Evolutionary conservation across 2,113 vertebrate genomes (phyloP).

Genomic region (Erythrocebus patas): DNA sequence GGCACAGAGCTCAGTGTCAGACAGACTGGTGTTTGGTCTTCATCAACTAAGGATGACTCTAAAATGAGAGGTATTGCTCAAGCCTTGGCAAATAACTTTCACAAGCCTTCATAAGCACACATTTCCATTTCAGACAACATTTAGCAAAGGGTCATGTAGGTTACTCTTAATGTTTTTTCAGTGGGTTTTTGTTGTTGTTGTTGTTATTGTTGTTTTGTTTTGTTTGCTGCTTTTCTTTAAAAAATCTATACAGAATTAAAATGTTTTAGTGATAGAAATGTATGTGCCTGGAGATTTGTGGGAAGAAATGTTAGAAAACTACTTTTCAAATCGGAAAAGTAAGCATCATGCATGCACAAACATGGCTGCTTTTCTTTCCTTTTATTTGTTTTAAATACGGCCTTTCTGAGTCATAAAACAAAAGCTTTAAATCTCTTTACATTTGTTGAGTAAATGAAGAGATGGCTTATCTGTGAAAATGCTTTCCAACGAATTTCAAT

Average conservation of each 20-base stretch:
- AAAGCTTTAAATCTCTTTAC: neutral
- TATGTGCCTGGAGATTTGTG: neutral
- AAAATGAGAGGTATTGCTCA: neutral
- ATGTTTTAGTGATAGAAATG: neutral
- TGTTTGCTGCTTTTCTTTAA: neutral
- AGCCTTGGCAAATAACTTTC: neutral
- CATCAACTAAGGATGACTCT: neutral
- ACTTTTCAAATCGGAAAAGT: neutral
- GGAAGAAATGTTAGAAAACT: neutral
- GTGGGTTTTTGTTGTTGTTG: neutral
- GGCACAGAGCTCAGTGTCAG: neutral
- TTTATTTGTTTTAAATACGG: neutral
- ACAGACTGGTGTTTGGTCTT: neutral
- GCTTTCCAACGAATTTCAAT: slow-evolving; percentile 44
- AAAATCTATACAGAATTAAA: neutral
- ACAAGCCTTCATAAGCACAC: neutral
- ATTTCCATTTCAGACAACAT: neutral
- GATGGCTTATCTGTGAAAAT: slow-evolving; percentile 26
- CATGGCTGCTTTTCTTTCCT: neutral
- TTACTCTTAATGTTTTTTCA: neutral
- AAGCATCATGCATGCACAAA: neutral
- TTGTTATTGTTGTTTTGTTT: neutral
- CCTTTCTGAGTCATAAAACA: neutral
- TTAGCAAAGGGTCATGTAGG: neutral
- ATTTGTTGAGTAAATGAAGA: slow-evolving; percentile 21